Percentiles rank a stretch among this genome's conserved stretches.
Evolutionary conservation across 2,113 vertebrate species (phyloP).

Genomic region (Leptosomus discolor): DNA sequence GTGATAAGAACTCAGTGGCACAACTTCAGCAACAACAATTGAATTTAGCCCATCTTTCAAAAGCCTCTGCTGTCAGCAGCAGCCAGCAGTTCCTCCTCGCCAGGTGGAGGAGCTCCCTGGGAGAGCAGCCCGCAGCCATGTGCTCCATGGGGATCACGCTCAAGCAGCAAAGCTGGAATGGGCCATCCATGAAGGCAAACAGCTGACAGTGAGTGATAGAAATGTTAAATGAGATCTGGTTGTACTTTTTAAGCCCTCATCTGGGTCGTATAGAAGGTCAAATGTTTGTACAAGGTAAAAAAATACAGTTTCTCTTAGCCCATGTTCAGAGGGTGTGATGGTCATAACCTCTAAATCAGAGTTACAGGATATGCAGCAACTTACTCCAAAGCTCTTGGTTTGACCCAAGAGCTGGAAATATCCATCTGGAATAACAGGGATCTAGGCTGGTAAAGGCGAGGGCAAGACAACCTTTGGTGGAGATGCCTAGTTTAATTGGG

Average conservation of each 20-base stretch:
- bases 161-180: neutral
- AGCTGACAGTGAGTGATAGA: neutral
- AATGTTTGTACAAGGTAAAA: neutral
- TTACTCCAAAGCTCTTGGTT: neutral
- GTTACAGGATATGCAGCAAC: neutral
- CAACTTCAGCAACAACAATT: neutral
- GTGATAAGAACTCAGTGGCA: neutral
- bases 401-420: neutral
- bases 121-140: neutral
- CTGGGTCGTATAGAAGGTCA: neutral
- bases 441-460: neutral
- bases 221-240: fast-evolving
- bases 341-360: neutral
- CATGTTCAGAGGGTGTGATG: neutral
- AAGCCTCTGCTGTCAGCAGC: neutral
- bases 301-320: neutral
- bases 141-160: fast-evolving
- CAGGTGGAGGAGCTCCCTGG: neutral
- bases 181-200: neutral
- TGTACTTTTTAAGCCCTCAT: neutral
- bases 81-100: neutral
- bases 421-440: neutral
- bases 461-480: neutral
- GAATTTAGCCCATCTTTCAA: neutral
- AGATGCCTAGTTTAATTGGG: neutral